Evolutionary conservation across 2,113 vertebrate genomes (phyloP), one percentile per base, ranked within the genome.

Genomic region (Brevimyrus niger): DNA sequence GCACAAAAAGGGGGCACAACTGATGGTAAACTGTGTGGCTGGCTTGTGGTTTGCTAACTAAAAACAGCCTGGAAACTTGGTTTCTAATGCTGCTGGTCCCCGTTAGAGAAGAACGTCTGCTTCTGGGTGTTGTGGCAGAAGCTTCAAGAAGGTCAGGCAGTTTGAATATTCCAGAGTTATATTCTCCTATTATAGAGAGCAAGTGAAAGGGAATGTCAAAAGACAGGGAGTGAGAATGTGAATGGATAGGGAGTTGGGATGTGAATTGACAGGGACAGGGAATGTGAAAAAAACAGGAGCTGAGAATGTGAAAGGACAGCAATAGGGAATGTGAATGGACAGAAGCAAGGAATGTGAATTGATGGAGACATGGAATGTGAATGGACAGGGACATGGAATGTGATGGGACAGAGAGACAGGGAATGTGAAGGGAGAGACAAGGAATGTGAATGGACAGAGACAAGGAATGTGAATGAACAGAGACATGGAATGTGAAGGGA

Each of bases 401-500:
- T 69, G 65, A 69, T 31, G 0, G 10, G 10, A 31, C n/a, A 31
- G 61, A 92, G 92, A 83, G 83, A 90, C 89, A 89, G 1, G 58
- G 58, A 61, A 27, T n/a, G 61, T 65, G 61, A 65, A 65, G 0
- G 19, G 55, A n/a, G n/a, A n/a, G 42, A 44, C 10, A 13, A 0
- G 27, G 65, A 82, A 31, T 38, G 38, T 82, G 31, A 38, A 35
- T 5, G 76, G 31, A 38, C 31, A 35, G 31, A 82, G 50, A 51
- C 15, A 15, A 4, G 76, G 35, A 38, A 82, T 19, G 76, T 82
- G 38, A 82, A 82, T 90, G 92, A 93, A 92, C 92, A 92, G 92
- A 92, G 89, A 88, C 89, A 91, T 92, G 93, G 87, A 87, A 87
- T 91, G 91, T 50, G 61, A 82, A 90, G 92, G 92, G 93, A 95